phyloP scores from a whole-genome alignment of 1,140 invertebrate species.

The Sitophilus oryzae region DNA sequence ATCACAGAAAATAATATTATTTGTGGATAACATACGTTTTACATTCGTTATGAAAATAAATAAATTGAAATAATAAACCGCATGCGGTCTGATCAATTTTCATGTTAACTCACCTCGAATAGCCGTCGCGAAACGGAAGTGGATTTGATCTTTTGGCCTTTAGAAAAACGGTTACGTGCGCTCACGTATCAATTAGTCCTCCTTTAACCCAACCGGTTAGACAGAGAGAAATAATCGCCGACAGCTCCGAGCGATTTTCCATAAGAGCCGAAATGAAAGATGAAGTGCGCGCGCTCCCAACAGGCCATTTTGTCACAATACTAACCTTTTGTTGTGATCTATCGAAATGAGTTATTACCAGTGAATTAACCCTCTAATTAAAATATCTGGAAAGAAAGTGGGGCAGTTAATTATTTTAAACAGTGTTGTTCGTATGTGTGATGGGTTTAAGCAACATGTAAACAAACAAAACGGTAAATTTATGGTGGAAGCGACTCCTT shows the following conservation, averaged over 20 bases:
- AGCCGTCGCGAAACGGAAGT: slow-evolving; percentile 10
- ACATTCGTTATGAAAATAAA: background rate
- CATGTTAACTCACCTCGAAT: slow-evolving; percentile 7
- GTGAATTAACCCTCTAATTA: slow-evolving; percentile 3
- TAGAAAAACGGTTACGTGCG: background rate
- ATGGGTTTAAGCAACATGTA: background rate
- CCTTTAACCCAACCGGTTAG: background rate
- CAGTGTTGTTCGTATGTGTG: background rate
- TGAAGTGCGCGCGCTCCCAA: slow-evolving; percentile 33
- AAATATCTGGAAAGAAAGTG: background rate
- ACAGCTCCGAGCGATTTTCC: background rate
- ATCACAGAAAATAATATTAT: too few relatives aligned
- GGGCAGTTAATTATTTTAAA: background rate
- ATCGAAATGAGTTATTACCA: slow-evolving; percentile 33
- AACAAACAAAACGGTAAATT: slow-evolving; percentile 2
- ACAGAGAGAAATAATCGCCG: background rate
- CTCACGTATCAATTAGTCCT: too few relatives aligned
- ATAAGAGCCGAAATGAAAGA: slow-evolving; percentile 9
- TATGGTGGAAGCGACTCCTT: background rate
- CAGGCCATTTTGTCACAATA: slow-evolving; percentile 44
- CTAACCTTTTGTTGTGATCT: slow-evolving; percentile 44
- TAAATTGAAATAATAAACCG: slow-evolving; percentile 6
- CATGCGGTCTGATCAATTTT: slow-evolving; percentile 15
- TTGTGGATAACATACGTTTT: background rate
- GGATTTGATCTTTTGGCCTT: slow-evolving; percentile 4